These are phyloP conservation scores for Lasiommata megera DNA, from an alignment of 2,888 invertebrate species.

Conservation along the genomic window DNA sequence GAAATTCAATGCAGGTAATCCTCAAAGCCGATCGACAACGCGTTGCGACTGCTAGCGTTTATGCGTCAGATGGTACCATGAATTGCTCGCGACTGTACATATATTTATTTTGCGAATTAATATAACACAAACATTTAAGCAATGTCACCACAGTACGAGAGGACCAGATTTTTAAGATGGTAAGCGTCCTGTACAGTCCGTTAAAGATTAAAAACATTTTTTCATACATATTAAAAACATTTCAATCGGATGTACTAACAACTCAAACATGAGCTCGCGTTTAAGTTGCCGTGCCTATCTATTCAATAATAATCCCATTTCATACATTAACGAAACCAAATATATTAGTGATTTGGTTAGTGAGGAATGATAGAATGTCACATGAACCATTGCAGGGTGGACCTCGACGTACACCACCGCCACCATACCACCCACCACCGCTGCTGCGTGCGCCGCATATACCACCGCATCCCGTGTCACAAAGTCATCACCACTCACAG, in stretches of 20 bases:
- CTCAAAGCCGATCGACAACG: constrained; percentile 26
- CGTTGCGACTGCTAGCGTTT: constrained; percentile 57
- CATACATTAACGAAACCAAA: background rate
- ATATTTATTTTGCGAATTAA: constrained; percentile 37
- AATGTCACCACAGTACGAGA: constrained; percentile 1
- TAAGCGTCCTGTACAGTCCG: constrained; percentile 31
- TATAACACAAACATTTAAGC: constrained; percentile 13
- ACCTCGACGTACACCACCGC: constrained; percentile 87
- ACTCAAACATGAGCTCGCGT: too few species aligned
- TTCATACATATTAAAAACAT: too few species aligned
- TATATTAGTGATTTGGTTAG: too few species aligned
- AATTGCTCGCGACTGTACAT: constrained; percentile 57
- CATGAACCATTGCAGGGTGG: constrained; percentile 75
- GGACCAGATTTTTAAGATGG: constrained; percentile 22
- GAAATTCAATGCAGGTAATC: constrained; percentile 83
- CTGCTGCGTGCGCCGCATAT: constrained; percentile 57
- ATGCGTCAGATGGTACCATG: constrained; percentile 64
- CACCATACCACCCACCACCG: constrained; percentile 86
- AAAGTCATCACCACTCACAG: constrained; percentile 59
- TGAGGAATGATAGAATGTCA: too few species aligned
- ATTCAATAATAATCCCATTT: too few species aligned
- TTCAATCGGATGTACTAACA: background rate
- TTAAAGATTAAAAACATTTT: too few species aligned
- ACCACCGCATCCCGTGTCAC: constrained; percentile 48
- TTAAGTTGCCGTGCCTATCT: too few species aligned